Evolutionary conservation across 1,140 invertebrate genomes (phyloP), one percentile per base, ranked within the genome.

Genomic region (Eumeta japonica): DNA sequence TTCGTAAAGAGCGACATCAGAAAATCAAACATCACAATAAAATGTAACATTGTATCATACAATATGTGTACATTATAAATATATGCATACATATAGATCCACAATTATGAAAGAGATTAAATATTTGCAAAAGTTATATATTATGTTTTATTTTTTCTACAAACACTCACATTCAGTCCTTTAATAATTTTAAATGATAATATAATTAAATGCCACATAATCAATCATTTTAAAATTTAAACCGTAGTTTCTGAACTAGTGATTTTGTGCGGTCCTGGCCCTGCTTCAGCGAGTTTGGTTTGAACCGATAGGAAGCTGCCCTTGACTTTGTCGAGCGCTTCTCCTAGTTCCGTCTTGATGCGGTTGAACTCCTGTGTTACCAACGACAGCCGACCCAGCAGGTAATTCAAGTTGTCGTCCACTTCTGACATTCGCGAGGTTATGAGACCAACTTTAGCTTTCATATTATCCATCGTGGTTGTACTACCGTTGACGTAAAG

Each of bases 361-460:
- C 85, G 83, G 50, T 86, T 87, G 63, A 94, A 94, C 63, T 94
- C 90, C 47, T 89, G 86, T 1, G 89, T 89, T 7, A 92, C 86
- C 0, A 93, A 65, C 0, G 85, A 87, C 16, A 94, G 61, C 37
- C 86, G 76, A 3, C 90, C 90, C 33, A 94, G 62, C 16, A 92
- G 74, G 57, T 85, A 92, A 63, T 94, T 94, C 16, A 94, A 75
- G 59, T 93, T 92, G 35, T 85, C 82, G 45, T 91, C 87, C 4
- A 94, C 85, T 60, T 91, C 89, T 1, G 75, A 57, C 80, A 92
- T 90, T 28, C 86, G 81, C 44, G 81, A 81, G n/a, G 85, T 90
- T 50, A 92, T 90, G 42, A 81, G 76, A 17, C 79, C 79, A 34
- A 90, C 89, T 74, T 90, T 90, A 52, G 79, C 82, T 58, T 88